Evolutionary conservation across 2,797 vertebrate genomes (phyloP), one percentile per base, ranked within the genome.

Genomic region (Lycodopsis pacificus): DNA sequence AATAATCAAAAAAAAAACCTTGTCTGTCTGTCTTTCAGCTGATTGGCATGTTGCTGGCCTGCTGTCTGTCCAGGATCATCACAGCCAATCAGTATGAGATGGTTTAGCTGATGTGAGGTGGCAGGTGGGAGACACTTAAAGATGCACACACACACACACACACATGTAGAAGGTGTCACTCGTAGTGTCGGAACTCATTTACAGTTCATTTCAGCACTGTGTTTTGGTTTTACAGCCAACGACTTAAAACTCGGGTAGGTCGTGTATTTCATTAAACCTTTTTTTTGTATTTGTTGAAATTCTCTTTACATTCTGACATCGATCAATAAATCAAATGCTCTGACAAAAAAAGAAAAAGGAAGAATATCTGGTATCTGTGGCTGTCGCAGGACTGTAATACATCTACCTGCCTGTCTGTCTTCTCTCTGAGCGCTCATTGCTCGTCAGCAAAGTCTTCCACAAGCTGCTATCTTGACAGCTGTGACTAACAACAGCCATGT

Each of bases 21-120:
- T 79, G 38, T 27, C 30, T 54, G 20, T 76, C 14, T 74, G 12
- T 78, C 20, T 84, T 87, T 79, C 95, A 99, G 98, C 92, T 99
- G 93, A 99, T 99, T 27, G 98, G 98, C 89, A 99, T 99, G 98
- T 91, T 99, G 90, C 89, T 99, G 95, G 98, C 98, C 36, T 99
- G 98, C 94, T 99, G 98, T 92, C 97, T 99, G 92, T 99, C 98
- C 84, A 96, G 97, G 93, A 98, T 99, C 96, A 99, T 99, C 94
- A 99, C 97, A 91, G 98, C 98, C 96, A 99, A 99, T 95, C 98
- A 99, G 91, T 99, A 99, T 6, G 98, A 99, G 94, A 99, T 99
- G 97, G 98, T 99, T 94, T 99, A 99, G 97, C 89, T 84, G 96
- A 91, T 65, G 87, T 87, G 87, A 82, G 3, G 65, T 80, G 88